Evolutionary conservation across 2,797 vertebrate genomes (phyloP).

Genomic region (Oreochromis grahami): DNA sequence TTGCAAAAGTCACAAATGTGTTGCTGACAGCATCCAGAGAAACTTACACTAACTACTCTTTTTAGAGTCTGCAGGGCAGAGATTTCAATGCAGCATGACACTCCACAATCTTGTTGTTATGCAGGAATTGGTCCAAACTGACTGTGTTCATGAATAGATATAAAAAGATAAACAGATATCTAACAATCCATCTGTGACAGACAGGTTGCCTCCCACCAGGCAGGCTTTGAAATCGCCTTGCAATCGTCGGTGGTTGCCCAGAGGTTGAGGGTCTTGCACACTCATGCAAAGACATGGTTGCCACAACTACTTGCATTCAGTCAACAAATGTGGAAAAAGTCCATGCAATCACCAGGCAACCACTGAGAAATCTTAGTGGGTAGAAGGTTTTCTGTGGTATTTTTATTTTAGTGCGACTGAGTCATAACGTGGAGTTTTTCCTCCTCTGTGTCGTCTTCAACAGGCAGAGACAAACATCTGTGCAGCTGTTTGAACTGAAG

Average conservation of each 20-base stretch:
- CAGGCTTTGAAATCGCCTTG: not conserved
- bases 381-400: not conserved
- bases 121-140: not conserved
- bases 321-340: not conserved
- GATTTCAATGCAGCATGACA: rapidly evolving
- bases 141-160: not conserved
- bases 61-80: not conserved
- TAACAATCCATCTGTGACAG: rapidly evolving
- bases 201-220: not conserved
- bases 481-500: not conserved
- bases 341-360: not conserved
- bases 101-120: not conserved
- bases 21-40: not conserved
- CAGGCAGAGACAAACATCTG: rapidly evolving
- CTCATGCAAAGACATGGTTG: not conserved
- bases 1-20: not conserved
- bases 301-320: rapidly evolving
- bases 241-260: not conserved
- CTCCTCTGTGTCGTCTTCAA: not conserved
- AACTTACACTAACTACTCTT: not conserved
- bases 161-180: not conserved
- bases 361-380: not conserved
- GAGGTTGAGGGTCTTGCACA: not conserved
- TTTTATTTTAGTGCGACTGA: not conserved
- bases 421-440: not conserved